Conservation (phyloP, 1,140 invertebrate genomes). For the Parasteatoda tepidariorum region DNA sequence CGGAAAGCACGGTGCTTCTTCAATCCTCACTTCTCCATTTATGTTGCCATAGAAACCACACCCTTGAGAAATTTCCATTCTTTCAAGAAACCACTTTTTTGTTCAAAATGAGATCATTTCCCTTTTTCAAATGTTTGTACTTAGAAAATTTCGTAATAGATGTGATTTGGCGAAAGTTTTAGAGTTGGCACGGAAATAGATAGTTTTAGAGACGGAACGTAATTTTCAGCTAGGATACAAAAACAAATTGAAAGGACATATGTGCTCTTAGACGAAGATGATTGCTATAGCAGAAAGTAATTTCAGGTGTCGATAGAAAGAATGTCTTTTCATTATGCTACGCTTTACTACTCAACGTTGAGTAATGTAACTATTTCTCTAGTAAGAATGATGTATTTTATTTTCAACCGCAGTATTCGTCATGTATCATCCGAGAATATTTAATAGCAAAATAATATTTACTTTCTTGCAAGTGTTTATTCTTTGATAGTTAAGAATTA, state of each 20-base stretch:
- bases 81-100: neutral
- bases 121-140: conserved; percentile 22
- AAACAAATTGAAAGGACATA: neutral
- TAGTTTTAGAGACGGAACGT: neutral
- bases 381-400: too few species aligned
- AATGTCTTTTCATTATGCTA: neutral
- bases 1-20: conserved; percentile 33
- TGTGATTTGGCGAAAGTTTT: neutral
- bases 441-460: too few species aligned
- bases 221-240: neutral
- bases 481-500: too few species aligned
- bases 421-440: too few species aligned
- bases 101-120: neutral
- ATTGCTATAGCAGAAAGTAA: neutral
- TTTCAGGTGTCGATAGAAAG: neutral
- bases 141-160: neutral
- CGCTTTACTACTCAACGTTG: too few species aligned
- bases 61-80: conserved; percentile 45
- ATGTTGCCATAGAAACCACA: conserved; percentile 21
- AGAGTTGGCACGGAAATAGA: neutral
- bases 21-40: conserved; percentile 28
- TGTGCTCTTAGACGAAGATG: neutral
- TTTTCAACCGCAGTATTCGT: too few species aligned
- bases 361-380: too few species aligned
- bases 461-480: too few species aligned